phyloP scores from a whole-genome alignment of 2,113 vertebrate species.

The Plestiodon gilberti region DNA sequence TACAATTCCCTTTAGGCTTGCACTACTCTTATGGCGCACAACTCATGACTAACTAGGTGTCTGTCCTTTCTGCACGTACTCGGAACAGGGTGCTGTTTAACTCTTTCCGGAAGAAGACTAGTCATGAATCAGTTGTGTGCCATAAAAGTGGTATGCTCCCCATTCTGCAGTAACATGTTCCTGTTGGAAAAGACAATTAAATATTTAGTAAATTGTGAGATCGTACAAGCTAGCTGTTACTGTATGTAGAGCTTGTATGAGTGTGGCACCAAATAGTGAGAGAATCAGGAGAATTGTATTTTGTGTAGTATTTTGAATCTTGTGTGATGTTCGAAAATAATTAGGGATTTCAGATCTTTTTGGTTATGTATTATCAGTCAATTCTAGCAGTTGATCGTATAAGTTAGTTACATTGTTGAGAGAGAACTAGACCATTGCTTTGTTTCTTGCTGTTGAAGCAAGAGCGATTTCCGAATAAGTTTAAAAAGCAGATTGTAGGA shows the following conservation, averaged over 20 bases:
- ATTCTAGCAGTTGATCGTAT: background rate
- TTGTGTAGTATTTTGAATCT: background rate
- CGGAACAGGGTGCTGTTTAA: background rate
- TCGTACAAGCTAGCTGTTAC: background rate
- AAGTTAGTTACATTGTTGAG: background rate
- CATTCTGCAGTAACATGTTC: background rate
- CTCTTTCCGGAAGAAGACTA: background rate
- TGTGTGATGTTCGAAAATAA: constrained; percentile 11
- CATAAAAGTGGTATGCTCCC: background rate
- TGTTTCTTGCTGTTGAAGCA: constrained; percentile 11
- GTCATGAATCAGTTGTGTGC: background rate
- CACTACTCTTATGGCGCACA: background rate
- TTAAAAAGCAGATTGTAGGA: background rate
- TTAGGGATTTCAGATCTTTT: background rate
- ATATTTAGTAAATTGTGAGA: background rate
- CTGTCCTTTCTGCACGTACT: background rate
- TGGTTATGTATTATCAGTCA: background rate
- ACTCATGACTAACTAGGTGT: constrained; percentile 23
- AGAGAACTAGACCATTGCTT: background rate
- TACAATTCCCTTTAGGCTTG: background rate
- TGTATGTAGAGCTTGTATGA: background rate
- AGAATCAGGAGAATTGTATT: background rate
- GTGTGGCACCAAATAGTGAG: background rate
- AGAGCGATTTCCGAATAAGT: background rate
- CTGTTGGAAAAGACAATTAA: background rate